phyloP scores from a whole-genome alignment of 2,888 invertebrate species.

The Scaeva pyrastri region DNA sequence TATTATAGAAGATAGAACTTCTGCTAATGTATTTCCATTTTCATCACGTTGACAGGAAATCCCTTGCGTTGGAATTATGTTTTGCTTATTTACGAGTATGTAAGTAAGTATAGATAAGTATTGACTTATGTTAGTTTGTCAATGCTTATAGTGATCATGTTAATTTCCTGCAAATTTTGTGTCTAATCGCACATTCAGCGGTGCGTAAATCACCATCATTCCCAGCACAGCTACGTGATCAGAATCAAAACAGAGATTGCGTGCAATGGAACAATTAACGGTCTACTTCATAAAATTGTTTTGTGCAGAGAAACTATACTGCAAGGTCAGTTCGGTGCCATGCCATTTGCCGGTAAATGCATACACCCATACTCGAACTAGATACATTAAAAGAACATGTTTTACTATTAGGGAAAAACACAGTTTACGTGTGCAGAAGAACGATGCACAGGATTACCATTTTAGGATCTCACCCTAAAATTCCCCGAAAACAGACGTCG shows the following conservation, averaged over 20 bases:
- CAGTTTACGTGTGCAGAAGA: conserved; percentile 59
- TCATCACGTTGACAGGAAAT: conserved; percentile 64
- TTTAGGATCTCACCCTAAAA: conserved; percentile 26
- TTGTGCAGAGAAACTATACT: conserved; percentile 12
- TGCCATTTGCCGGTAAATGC: neutral
- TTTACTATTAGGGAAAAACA: conserved; percentile 25
- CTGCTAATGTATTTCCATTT: conserved; percentile 19
- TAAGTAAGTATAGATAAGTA: neutral
- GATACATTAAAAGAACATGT: conserved; percentile 14
- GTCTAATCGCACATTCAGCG: conserved; percentile 45
- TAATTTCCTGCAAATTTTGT: conserved; percentile 59
- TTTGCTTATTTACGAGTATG: neutral
- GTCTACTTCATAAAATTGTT: conserved; percentile 28
- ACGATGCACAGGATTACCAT: conserved; percentile 26
- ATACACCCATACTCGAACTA: conserved; percentile 1
- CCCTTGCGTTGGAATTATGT: neutral
- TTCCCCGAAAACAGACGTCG: conserved; percentile 47
- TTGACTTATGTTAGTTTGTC: conserved; percentile 12
- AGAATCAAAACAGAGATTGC: conserved; percentile 45
- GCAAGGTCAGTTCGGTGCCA: conserved; percentile 30
- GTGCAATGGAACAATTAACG: conserved; percentile 24
- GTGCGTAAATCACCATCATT: conserved; percentile 43
- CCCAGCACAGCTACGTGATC: conserved; percentile 58
- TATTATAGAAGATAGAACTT: neutral
- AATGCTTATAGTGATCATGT: conserved; percentile 8